Percentiles rank a stretch among this genome's conserved stretches.
Conservation (phyloP, 2,113 vertebrate genomes). For the Smithornis capensis region DNA sequence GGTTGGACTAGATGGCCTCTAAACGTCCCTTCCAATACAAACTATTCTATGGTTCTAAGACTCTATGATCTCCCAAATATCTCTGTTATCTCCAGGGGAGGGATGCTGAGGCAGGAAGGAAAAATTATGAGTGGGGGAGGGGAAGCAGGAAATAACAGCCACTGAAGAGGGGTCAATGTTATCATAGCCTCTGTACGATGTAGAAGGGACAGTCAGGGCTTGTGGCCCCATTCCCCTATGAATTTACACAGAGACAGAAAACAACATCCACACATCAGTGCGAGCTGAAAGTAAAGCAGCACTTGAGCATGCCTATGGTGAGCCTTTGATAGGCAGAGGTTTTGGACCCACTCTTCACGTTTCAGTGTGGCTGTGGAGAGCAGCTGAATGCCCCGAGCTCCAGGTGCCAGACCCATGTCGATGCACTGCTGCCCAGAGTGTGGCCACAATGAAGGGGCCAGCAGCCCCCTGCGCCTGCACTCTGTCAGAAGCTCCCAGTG, state of each 20-base stretch:
- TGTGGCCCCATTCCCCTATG: accelerated
- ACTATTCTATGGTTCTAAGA: too few species aligned
- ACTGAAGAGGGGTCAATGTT: background rate
- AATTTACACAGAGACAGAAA: background rate
- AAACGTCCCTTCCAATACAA: background rate
- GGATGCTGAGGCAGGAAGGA: background rate
- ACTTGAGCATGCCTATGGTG: background rate
- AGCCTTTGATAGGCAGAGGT: background rate
- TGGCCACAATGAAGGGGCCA: accelerated
- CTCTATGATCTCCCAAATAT: background rate
- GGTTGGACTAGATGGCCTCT: background rate
- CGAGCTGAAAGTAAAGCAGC: background rate
- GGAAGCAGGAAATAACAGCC: background rate
- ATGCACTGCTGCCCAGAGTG: accelerated
- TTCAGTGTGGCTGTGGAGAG: background rate
- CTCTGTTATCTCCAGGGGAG: background rate
- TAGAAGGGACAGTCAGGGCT: background rate
- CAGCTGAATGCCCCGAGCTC: accelerated
- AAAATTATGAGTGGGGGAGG: background rate
- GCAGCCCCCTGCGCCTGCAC: background rate
- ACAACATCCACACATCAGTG: background rate
- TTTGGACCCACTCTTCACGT: background rate
- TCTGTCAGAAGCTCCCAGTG: background rate
- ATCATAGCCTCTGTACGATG: background rate
- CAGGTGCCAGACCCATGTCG: accelerated